A percentile compares a stretch with the other conserved stretches of the same genome.
These are phyloP conservation scores for Esperia sulphurella DNA, from an alignment of 2,888 invertebrate genomes.

Conservation along the genomic window DNA sequence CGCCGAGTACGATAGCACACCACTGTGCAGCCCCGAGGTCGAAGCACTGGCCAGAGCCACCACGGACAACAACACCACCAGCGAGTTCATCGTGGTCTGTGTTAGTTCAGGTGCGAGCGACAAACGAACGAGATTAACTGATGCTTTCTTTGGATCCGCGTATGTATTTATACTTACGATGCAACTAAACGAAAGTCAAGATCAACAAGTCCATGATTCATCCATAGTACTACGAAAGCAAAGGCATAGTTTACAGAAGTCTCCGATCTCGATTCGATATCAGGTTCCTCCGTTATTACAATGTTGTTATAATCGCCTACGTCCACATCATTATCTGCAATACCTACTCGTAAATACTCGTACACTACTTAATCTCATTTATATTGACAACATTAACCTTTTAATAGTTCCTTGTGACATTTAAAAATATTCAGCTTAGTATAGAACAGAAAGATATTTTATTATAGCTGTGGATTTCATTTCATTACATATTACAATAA, in stretches of 20 bases:
- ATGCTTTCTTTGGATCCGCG: conserved; percentile 56
- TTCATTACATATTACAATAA: too few relatives aligned
- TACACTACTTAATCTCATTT: neutral
- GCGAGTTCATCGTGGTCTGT: conserved; percentile 81
- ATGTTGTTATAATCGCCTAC: neutral
- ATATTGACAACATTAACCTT: neutral
- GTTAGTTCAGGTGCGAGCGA: conserved; percentile 65
- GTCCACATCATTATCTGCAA: too few relatives aligned
- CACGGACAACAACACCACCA: conserved; percentile 83
- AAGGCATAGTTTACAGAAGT: conserved; percentile 2
- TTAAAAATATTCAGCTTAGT: neutral
- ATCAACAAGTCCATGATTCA: conserved; percentile 54
- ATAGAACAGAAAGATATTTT: too few relatives aligned
- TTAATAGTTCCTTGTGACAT: neutral
- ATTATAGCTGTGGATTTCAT: too few relatives aligned
- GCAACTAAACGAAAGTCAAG: conserved; percentile 64
- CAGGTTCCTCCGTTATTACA: neutral
- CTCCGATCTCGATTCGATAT: neutral
- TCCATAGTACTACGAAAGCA: conserved; percentile 23
- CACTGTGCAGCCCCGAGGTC: conserved; percentile 34
- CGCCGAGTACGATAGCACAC: conserved; percentile 37
- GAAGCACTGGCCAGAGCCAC: conserved; percentile 62
- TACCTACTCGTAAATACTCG: neutral
- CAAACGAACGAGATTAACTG: conserved; percentile 55
- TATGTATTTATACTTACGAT: conserved; percentile 61